A percentile compares a stretch with the other conserved stretches of the same genome.
Evolutionary conservation across 2,113 vertebrate species (phyloP).

Genomic region (Sturnira hondurensis): DNA sequence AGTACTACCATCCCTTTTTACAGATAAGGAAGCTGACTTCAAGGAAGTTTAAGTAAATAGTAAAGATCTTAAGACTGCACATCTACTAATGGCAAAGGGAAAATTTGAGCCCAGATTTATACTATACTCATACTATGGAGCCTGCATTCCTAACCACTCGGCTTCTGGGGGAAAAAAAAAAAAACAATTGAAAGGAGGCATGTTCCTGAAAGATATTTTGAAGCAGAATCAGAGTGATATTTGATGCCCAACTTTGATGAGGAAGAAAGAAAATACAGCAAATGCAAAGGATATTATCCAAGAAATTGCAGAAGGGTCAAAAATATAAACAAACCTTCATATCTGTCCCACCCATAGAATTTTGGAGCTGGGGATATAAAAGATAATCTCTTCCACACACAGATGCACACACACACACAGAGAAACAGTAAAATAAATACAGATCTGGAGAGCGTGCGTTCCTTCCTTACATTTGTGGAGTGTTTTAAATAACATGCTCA

Average conservation of each 20-base stretch:
- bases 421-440: neutral
- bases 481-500: constrained; percentile 14
- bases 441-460: neutral
- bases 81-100: neutral
- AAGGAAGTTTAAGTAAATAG: neutral
- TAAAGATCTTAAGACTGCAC: neutral
- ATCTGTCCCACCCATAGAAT: neutral
- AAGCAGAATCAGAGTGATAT: constrained; percentile 9
- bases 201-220: neutral
- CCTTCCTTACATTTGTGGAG: neutral
- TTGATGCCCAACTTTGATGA: neutral
- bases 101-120: neutral
- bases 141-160: neutral
- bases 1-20: neutral
- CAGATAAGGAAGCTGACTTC: neutral
- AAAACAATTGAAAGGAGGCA: neutral
- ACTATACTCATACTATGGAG: neutral
- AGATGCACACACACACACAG: neutral
- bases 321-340: neutral
- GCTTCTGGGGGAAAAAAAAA: neutral
- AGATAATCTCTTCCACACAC: constrained; percentile 11
- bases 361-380: neutral
- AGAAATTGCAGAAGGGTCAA: constrained; percentile 40
- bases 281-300: neutral
- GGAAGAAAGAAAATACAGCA: constrained; percentile 28